phyloP scores from a whole-genome alignment of 2,888 invertebrate genomes.

The Caenorhabditis angaria region DNA sequence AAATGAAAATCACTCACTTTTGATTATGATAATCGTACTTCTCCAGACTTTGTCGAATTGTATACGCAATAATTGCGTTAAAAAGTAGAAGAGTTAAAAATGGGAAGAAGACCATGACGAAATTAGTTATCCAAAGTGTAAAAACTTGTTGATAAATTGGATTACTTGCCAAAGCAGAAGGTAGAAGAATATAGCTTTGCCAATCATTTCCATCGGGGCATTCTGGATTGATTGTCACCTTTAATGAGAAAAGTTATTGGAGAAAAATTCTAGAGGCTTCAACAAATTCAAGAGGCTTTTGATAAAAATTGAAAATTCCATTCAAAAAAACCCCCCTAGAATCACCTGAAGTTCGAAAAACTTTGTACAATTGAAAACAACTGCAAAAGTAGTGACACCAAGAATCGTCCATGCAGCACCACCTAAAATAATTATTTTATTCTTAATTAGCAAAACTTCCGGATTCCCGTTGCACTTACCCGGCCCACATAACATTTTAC shows the following conservation, averaged over 20 bases:
- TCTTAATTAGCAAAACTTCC: neutral
- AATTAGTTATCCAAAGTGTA: slow-evolving; percentile 91
- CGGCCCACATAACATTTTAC: slow-evolving; percentile 56
- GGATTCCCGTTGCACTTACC: slow-evolving; percentile 25
- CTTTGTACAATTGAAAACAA: slow-evolving; percentile 68
- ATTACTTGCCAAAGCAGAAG: slow-evolving; percentile 53
- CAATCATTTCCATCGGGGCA: slow-evolving; percentile 62
- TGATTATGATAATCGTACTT: slow-evolving; percentile 76
- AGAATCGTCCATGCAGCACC: slow-evolving; percentile 64
- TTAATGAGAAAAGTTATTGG: slow-evolving; percentile 8
- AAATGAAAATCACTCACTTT: slow-evolving; percentile 42
- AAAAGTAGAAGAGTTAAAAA: slow-evolving; percentile 85
- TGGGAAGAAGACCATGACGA: slow-evolving; percentile 92
- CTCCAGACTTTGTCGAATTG: slow-evolving; percentile 87
- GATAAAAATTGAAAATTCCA: neutral
- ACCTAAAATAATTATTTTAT: slow-evolving; percentile 20
- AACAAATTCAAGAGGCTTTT: neutral
- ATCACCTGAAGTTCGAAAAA: slow-evolving; percentile 67
- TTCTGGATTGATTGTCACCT: slow-evolving; percentile 58
- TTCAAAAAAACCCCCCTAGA: neutral
- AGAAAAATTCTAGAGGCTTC: neutral
- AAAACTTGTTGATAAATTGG: slow-evolving; percentile 76
- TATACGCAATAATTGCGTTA: slow-evolving; percentile 90
- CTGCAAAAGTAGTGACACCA: slow-evolving; percentile 65
- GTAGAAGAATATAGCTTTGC: slow-evolving; percentile 62